Conservation (phyloP, 2,113 vertebrate genomes). For the Rissa tridactyla region DNA sequence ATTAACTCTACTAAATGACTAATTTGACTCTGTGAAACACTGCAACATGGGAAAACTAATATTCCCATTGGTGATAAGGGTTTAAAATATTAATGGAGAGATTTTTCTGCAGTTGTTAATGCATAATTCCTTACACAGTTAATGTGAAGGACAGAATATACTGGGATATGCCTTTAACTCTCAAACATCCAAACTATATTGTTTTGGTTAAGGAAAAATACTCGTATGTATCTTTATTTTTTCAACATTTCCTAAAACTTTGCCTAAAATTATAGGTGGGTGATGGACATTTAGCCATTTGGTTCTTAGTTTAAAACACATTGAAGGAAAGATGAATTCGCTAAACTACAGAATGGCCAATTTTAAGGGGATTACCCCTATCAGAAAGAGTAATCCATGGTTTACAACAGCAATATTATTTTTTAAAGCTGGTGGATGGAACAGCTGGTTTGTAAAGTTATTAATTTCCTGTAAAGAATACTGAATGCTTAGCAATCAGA, state of each 20-base stretch:
- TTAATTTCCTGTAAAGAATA: constrained; percentile 70
- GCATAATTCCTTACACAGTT: background rate
- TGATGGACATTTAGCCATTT: background rate
- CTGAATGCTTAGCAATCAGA: constrained; percentile 33
- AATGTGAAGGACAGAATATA: background rate
- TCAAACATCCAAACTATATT: background rate
- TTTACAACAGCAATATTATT: constrained; percentile 65
- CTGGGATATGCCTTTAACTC: background rate
- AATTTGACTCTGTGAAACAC: background rate
- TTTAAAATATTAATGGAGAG: constrained; percentile 5
- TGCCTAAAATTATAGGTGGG: background rate
- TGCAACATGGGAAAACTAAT: background rate
- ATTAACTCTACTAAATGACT: background rate
- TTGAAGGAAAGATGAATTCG: background rate
- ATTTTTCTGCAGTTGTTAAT: background rate
- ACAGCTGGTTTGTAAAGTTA: constrained; percentile 71
- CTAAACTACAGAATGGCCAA: constrained; percentile 45
- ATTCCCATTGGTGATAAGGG: background rate
- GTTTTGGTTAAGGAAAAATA: background rate
- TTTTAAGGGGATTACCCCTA: constrained; percentile 67
- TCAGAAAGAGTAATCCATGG: constrained; percentile 63
- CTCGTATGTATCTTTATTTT: background rate
- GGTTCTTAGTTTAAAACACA: constrained; percentile 2
- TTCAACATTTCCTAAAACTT: background rate
- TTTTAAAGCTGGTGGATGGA: constrained; percentile 56